Base-by-base conservation (phyloP, 2,888 invertebrate species). In the Tachina grossa region DNA sequence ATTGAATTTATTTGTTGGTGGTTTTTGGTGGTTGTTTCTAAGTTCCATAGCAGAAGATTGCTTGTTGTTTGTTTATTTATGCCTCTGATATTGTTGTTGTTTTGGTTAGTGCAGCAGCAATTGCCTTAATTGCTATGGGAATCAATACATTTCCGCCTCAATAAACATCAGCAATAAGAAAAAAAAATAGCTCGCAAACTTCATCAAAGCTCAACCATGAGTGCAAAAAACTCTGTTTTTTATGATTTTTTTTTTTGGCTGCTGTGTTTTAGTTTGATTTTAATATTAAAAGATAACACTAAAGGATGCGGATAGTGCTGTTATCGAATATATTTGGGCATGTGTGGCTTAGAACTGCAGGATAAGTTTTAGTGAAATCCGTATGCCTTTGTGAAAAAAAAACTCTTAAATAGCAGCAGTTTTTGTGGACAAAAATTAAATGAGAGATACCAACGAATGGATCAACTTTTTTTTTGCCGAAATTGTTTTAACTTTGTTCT, bases 101-200 rank as follows among this genome's bases (percentile, higher is more conserved):
- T 31, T 31, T 31, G 5, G 31, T 31, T 79, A 9, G 31, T 59
- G 10, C 53, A 66, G 9, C 59, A 81, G 76, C 84, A 81, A 85
- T 85, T 85, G 65, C 75, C 72, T 76, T 83, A 85, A 83, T 85
- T 85, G 85, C 79, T 79, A 41, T 75, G 83, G 79, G 79, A 83
- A 75, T 75, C 75, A 66, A 79, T 79, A 75, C 76, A 85, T 66
- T 79, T 85, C 85, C 85, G 83, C 79, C 47, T 85, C 79, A 85
- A 76, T 76, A 76, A 83, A 79, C 65, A 55, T n/a, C 22, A n/a
- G 19, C 19, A 45, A 55, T 19, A 22, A 31, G 1, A 69, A 49
- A 61, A 65, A 51, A 65, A 65, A 43, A 49, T 31, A 59, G 19
- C 3, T 47, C 43, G 39, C 45, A 74, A 66, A 66, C 59, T 71